These are phyloP conservation scores for Meloidogyne exigua DNA, from an alignment of 1,140 invertebrate species.

Conservation along the genomic window DNA sequence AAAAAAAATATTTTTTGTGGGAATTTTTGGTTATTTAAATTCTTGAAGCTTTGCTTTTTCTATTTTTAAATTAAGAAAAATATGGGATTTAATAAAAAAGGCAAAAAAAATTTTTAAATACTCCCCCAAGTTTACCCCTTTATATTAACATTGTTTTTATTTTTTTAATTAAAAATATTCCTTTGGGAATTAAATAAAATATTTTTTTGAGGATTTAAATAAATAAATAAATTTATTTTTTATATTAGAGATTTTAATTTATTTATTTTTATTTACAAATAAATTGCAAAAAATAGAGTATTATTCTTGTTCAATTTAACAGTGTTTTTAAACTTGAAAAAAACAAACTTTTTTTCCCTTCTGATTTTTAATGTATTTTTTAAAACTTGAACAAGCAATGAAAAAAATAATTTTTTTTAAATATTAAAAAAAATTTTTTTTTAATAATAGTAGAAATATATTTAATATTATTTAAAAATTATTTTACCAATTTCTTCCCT, in stretches of 20 bases:
- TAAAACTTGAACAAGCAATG: too few relatives aligned
- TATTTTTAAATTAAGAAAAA: neutral
- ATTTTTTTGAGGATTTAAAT: constrained; percentile 1
- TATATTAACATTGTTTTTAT: neutral
- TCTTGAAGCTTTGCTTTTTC: neutral
- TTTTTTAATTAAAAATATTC: too few relatives aligned
- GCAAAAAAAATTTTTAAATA: neutral
- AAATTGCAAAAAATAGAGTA: too few relatives aligned
- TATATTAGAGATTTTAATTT: neutral
- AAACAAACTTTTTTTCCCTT: too few relatives aligned
- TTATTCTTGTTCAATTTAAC: too few relatives aligned
- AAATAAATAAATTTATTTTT: constrained; percentile 2
- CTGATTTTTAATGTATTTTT: too few relatives aligned
- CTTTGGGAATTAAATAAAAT: too few relatives aligned
- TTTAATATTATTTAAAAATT: too few relatives aligned
- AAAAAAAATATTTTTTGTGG: neutral
- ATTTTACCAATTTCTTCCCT: neutral
- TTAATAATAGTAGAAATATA: neutral
- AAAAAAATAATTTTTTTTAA: too few relatives aligned
- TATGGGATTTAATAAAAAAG: neutral
- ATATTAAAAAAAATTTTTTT: too few relatives aligned
- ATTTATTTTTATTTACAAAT: too few relatives aligned
- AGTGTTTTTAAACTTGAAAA: neutral
- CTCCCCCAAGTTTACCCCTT: neutral
- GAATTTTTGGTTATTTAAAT: neutral